Conservation (phyloP, 2,797 vertebrate species). For the Diceros bicornis region DNA sequence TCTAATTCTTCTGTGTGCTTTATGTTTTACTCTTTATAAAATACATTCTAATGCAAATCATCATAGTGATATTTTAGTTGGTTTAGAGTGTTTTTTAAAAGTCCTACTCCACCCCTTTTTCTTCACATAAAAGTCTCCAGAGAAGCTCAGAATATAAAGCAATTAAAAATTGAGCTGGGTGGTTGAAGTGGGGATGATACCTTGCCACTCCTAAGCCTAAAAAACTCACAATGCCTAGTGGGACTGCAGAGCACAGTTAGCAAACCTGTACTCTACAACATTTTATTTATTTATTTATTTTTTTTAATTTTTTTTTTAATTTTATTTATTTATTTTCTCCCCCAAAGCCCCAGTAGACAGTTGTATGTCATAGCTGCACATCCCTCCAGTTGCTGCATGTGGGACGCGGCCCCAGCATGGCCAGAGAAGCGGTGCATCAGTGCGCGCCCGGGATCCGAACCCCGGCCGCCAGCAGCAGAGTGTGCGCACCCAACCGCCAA, state of each 20-base stretch:
- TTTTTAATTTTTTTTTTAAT: too few relatives aligned
- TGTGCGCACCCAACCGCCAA: too few relatives aligned
- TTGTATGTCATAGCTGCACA: too few relatives aligned
- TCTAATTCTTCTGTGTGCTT: slow-evolving; percentile 54
- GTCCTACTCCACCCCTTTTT: not conserved
- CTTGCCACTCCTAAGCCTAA: not conserved
- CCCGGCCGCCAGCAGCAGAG: too few relatives aligned
- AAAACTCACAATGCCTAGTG: not conserved
- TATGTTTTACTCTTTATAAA: slow-evolving; percentile 49
- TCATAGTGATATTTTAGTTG: slow-evolving; percentile 25
- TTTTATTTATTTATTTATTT: too few relatives aligned
- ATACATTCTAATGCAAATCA: not conserved
- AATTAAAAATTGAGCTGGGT: not conserved
- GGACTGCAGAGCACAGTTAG: not conserved
- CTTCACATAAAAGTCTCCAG: not conserved
- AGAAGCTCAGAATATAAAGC: slow-evolving; percentile 30
- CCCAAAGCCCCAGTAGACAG: too few relatives aligned
- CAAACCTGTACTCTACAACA: not conserved
- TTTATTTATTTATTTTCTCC: too few relatives aligned
- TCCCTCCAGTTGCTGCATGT: too few relatives aligned
- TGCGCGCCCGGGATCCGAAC: too few relatives aligned
- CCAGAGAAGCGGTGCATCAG: too few relatives aligned
- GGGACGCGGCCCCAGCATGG: too few relatives aligned
- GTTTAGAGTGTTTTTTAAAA: slow-evolving; percentile 39
- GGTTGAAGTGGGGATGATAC: not conserved